phyloP scores from a whole-genome alignment of 1,140 invertebrate genomes.

The Diabrotica undecimpunctata region DNA sequence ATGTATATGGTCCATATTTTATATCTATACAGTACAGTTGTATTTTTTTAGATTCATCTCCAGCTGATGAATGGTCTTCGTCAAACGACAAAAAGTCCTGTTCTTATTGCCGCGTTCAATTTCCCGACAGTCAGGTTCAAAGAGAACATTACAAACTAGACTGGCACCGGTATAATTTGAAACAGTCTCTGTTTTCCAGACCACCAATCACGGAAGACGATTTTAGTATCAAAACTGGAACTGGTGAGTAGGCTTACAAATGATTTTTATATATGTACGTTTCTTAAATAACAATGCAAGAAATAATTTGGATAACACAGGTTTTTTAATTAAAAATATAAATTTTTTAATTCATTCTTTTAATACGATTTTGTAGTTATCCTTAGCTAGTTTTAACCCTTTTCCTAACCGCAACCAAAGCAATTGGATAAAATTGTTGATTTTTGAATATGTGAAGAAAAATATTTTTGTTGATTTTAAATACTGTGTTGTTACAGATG shows the following conservation, averaged over 20 bases:
- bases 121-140: conserved; percentile 51
- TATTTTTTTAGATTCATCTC: conserved; percentile 3
- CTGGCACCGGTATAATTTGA: conserved; percentile 73
- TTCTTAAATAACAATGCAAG: too few relatives aligned
- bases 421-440: not conserved
- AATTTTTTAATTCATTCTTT: too few relatives aligned
- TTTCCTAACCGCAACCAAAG: not conserved
- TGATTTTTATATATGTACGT: too few relatives aligned
- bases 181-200: conserved; percentile 57
- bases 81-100: conserved; percentile 50
- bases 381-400: conserved; percentile 4
- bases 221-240: conserved; percentile 35
- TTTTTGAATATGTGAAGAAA: not conserved
- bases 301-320: too few relatives aligned
- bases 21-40: too few relatives aligned
- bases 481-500: conserved; percentile 50
- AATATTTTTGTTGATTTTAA: conserved; percentile 7
- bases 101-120: conserved; percentile 54
- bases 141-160: conserved; percentile 64
- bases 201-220: conserved; percentile 56
- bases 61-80: conserved; percentile 12
- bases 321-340: too few relatives aligned
- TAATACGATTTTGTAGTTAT: too few relatives aligned
- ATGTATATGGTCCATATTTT: too few relatives aligned
- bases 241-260: conserved; percentile 17